These are phyloP conservation scores for Subanguina moxae DNA, from an alignment of 1,140 invertebrate species.

Conservation along the genomic window DNA sequence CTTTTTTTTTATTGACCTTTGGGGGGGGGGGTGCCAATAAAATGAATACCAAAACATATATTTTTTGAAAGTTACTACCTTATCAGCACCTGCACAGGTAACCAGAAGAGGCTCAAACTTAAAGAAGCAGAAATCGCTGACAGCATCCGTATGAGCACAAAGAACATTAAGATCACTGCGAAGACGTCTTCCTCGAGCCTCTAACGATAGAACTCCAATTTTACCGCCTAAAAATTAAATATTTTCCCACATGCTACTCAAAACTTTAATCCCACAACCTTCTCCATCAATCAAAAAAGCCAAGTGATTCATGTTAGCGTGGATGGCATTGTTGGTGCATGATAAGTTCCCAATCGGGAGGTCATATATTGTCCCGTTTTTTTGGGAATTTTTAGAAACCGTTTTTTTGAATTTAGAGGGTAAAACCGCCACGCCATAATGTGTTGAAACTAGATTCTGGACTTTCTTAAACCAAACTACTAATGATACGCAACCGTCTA, in stretches of 20 bases:
- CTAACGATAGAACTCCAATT: conserved; percentile 59
- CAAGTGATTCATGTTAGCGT: conserved; percentile 59
- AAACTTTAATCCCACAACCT: conserved; percentile 37
- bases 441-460: too few species aligned
- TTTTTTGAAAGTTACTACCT: background rate
- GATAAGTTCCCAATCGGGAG: conserved; percentile 57
- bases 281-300: conserved; percentile 60
- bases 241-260: background rate
- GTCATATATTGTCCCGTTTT: conserved; percentile 61
- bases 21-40: too few species aligned
- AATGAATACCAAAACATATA: too few species aligned
- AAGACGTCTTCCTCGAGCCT: conserved; percentile 53
- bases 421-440: conserved; percentile 60
- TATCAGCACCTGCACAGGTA: background rate
- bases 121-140: conserved; percentile 60
- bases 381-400: conserved; percentile 60
- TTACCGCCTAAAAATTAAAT: conserved; percentile 51
- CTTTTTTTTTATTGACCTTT: too few species aligned
- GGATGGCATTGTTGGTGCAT: conserved; percentile 61
- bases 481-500: too few species aligned
- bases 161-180: conserved; percentile 51
- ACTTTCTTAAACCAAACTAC: too few species aligned
- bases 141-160: conserved; percentile 60
- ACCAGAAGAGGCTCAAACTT: conserved; percentile 56
- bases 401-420: conserved; percentile 62